Evolutionary conservation across 1,140 invertebrate species (phyloP).

Genomic region (Dendrolimus punctatus): DNA sequence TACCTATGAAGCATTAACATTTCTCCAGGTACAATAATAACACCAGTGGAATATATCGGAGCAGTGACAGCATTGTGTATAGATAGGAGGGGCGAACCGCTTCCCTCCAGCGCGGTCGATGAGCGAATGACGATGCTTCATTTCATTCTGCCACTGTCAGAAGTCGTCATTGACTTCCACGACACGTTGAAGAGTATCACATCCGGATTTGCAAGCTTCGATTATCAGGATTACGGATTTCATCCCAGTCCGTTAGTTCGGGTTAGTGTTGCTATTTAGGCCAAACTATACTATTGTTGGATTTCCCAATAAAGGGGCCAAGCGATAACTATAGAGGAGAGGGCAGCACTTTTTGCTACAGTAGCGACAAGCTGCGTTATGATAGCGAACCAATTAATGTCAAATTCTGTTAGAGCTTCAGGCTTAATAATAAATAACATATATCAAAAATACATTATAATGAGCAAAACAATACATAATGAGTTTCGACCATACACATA

Average conservation of each 20-base stretch:
- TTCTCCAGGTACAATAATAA: constrained; percentile 86
- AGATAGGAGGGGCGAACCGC: constrained; percentile 85
- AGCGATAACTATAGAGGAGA: too few relatives aligned
- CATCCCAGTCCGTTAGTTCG: constrained; percentile 80
- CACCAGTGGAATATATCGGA: constrained; percentile 83
- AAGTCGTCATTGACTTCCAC: constrained; percentile 96
- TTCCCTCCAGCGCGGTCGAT: constrained; percentile 85
- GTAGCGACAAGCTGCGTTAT: too few relatives aligned
- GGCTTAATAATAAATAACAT: neutral
- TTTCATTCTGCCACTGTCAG: constrained; percentile 90
- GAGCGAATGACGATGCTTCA: constrained; percentile 86
- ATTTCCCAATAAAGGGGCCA: too few relatives aligned
- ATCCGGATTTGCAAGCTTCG: constrained; percentile 97
- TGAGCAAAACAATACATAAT: too few relatives aligned
- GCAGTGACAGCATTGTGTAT: constrained; percentile 81
- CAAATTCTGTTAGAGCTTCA: neutral
- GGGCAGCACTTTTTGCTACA: too few relatives aligned
- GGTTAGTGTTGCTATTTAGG: constrained; percentile 65
- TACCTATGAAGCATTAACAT: neutral
- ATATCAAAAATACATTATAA: too few relatives aligned
- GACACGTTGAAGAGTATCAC: constrained; percentile 91
- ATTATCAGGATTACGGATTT: constrained; percentile 95
- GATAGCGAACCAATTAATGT: too few relatives aligned
- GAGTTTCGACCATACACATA: too few relatives aligned
- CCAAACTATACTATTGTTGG: too few relatives aligned